These are phyloP conservation scores for Salminus brasiliensis DNA, from an alignment of 2,113 vertebrate genomes.

Conservation along the genomic window DNA sequence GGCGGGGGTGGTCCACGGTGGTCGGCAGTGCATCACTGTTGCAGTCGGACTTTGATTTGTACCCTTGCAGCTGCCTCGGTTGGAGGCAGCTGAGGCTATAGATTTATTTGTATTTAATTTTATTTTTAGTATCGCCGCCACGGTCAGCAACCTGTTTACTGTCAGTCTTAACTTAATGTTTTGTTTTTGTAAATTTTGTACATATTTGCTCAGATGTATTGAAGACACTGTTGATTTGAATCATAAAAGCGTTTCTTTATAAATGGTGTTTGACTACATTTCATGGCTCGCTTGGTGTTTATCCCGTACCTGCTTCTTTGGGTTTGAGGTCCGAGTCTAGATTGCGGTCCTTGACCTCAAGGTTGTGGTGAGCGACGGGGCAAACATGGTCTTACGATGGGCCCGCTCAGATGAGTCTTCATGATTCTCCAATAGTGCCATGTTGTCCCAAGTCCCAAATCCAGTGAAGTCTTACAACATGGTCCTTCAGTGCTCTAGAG, in stretches of 20 bases:
- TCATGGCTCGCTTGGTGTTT: conserved; percentile 5
- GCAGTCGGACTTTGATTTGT: conserved; percentile 67
- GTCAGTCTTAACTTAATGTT: conserved; percentile 71
- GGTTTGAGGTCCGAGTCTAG: too few relatives aligned
- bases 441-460: too few relatives aligned
- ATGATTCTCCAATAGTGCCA: too few relatives aligned
- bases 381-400: too few relatives aligned
- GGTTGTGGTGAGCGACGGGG: too few relatives aligned
- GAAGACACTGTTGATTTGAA: conserved; percentile 53
- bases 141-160: conserved; percentile 54
- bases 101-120: conserved; percentile 88
- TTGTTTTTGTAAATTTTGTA: conserved; percentile 75
- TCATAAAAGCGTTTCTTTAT: conserved; percentile 53
- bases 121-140: conserved; percentile 78
- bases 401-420: too few relatives aligned
- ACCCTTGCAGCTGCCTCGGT: conserved; percentile 84
- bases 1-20: not conserved
- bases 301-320: not conserved
- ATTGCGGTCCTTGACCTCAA: not conserved
- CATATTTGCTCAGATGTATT: conserved; percentile 78
- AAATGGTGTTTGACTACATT: conserved; percentile 38
- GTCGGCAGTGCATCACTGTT: conserved; percentile 29
- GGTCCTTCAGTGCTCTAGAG: too few relatives aligned
- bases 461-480: too few relatives aligned
- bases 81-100: conserved; percentile 20